Evolutionary conservation across 2,888 invertebrate genomes (phyloP).

Genomic region (Eupithecia pulchellata): DNA sequence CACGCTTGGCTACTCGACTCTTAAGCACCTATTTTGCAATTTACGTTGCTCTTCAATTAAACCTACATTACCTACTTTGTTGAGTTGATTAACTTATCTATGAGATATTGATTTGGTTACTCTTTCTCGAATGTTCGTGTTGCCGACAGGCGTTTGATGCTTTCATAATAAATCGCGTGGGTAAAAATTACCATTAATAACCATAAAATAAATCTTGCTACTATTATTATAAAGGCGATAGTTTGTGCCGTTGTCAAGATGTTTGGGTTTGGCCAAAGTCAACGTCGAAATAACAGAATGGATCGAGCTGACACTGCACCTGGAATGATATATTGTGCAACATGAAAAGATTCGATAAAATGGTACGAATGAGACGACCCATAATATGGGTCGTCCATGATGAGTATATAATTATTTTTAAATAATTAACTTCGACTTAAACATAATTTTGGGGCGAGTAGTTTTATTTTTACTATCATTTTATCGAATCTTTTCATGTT

Average conservation of each 20-base stretch:
- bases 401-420: too few species aligned
- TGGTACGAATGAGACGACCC: too few species aligned
- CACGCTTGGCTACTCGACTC: slow-evolving; percentile 29
- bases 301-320: neutral
- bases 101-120: neutral
- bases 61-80: neutral
- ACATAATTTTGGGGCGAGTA: too few species aligned
- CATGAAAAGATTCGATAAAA: too few species aligned
- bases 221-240: neutral
- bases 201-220: neutral
- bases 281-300: neutral
- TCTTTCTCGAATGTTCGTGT: neutral
- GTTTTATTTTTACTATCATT: too few species aligned
- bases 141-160: neutral
- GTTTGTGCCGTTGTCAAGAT: too few species aligned
- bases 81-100: neutral
- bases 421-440: too few species aligned
- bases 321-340: too few species aligned
- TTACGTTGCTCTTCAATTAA: slow-evolving; percentile 16
- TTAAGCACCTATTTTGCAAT: slow-evolving; percentile 26
- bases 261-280: too few species aligned
- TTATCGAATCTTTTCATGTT: too few species aligned
- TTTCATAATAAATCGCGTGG: slow-evolving; percentile 8
- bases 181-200: neutral
- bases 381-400: too few species aligned